Evolutionary conservation across 2,797 vertebrate genomes (phyloP).

Genomic region (Neomorphus geoffroyi): DNA sequence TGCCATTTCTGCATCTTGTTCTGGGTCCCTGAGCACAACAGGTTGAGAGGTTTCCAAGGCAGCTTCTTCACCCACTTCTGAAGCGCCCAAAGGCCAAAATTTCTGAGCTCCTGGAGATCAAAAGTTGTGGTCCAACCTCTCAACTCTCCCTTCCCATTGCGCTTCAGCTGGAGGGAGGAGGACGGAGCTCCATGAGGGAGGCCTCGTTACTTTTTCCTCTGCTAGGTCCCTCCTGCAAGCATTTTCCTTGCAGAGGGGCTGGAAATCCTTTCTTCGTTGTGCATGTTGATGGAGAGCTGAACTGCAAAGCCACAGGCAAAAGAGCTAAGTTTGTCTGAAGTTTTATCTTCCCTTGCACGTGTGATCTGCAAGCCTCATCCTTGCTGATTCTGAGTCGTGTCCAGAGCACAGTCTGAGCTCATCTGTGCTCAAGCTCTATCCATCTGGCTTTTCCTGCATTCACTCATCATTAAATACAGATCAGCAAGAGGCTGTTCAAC

Average conservation of each 20-base stretch:
- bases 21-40: accelerated
- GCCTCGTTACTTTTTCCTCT: not conserved
- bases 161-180: not conserved
- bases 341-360: not conserved
- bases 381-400: not conserved
- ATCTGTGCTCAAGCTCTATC: not conserved
- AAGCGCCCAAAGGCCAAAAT: not conserved
- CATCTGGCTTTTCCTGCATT: not conserved
- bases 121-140: not conserved
- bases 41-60: not conserved
- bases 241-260: not conserved
- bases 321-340: not conserved
- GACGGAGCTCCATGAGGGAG: not conserved
- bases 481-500: not conserved
- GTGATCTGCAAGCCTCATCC: not conserved
- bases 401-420: not conserved
- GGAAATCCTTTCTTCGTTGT: not conserved
- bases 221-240: not conserved
- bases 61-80: not conserved
- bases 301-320: not conserved
- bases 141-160: not conserved
- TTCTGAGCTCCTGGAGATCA: not conserved
- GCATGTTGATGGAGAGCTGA: accelerated
- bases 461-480: not conserved
- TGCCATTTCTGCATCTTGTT: accelerated